These are phyloP conservation scores for Zaprionus bogoriensis DNA, from an alignment of 2,888 invertebrate genomes.

Conservation along the genomic window DNA sequence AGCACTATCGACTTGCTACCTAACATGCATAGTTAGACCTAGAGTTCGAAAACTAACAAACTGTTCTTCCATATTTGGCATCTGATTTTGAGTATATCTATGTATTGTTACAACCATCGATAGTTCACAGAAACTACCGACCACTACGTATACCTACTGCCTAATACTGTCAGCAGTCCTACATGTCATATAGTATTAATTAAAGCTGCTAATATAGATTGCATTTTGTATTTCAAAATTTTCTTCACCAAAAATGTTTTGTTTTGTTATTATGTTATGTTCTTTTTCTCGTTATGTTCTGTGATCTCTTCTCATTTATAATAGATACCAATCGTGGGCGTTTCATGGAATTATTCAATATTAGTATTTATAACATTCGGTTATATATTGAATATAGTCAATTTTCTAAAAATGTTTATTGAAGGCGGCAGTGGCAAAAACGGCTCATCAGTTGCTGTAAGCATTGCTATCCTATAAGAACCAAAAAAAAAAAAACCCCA, in stretches of 20 bases:
- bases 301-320: constrained; percentile 67
- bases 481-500: constrained; percentile 11
- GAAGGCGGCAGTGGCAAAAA: constrained; percentile 97
- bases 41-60: background rate
- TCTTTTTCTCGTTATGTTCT: constrained; percentile 44
- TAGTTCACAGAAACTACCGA: background rate
- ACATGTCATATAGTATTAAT: background rate
- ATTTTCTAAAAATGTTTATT: constrained; percentile 89
- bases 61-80: background rate
- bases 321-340: constrained; percentile 81
- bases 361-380: constrained; percentile 80
- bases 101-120: background rate
- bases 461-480: constrained; percentile 65
- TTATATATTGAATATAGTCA: constrained; percentile 85
- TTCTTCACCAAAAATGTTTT: constrained; percentile 11
- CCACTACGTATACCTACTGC: background rate
- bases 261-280: constrained; percentile 43
- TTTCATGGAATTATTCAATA: constrained; percentile 80
- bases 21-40: background rate
- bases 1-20: too few species aligned
- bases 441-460: constrained; percentile 96
- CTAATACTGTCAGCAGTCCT: background rate
- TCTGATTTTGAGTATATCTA: background rate
- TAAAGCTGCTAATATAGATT: background rate
- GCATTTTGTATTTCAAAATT: background rate